Evolutionary conservation across 1,140 invertebrate genomes (phyloP), one percentile per base, ranked within the genome.

Genomic region (Apis cerana): DNA sequence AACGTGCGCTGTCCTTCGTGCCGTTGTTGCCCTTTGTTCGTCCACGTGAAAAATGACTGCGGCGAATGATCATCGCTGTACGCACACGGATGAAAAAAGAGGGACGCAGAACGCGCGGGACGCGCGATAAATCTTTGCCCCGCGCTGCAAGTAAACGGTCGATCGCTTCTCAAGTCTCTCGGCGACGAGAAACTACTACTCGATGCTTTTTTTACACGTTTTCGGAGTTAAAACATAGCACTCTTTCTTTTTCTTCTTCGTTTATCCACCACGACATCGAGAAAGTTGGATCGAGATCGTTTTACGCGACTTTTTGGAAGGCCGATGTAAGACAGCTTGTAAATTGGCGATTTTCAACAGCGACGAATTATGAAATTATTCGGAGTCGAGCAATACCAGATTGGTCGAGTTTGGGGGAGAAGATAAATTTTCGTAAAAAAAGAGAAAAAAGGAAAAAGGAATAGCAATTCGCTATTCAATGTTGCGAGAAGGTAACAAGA

Each of bases 41-140:
- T 86, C 71, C 88, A 82, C 79, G 87, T 88, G 84, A 88, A 88
- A 89, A 88, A 89, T 88, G 87, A 88, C 84, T 86, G 33, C 79
- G 75, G 69, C 88, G 85, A 89, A 82, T 78, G 79, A 89, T 89
- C 81, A 33, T 33, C 84, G 65, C 64, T 59, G 62, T 88, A 82
- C 81, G 21, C 50, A 78, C 80, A 48, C 48, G 61, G 72, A 69
- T 43, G 83, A 75, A 83, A 59, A 79, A 65, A 27, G 58, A 82
- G 58, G 80, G 64, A 56, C 69, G 21, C 23, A 1, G 62, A 61
- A 80, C 54, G 83, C 64, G 64, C 87, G 84, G 62, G 61, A 80
- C 54, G 83, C 64, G 64, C 87, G 84, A 88, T 88, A 88, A 88
- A 88, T 88, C 86, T 88, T 43, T 67, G 50, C 54, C 4, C 59